Conservation (phyloP, 2,113 vertebrate species). For the Dolichallabes microphthalmus region DNA sequence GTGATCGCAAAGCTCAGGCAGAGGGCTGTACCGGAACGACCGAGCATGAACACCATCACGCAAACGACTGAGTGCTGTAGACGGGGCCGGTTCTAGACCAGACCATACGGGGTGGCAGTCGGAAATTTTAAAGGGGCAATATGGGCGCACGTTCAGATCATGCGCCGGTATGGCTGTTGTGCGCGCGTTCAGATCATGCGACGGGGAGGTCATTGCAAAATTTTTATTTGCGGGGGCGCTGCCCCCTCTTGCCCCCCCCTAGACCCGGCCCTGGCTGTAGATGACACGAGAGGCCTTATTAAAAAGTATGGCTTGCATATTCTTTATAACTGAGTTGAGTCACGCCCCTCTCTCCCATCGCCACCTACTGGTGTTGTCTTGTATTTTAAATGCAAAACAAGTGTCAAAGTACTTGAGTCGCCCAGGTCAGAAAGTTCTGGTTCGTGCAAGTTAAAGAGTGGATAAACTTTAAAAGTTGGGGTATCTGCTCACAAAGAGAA, state of each 20-base stretch:
- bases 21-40: conserved; percentile 40
- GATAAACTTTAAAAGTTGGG: conserved; percentile 56
- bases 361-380: conserved; percentile 24
- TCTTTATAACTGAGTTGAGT: conserved; percentile 20
- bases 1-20: conserved; percentile 45
- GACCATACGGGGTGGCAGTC: too few species aligned
- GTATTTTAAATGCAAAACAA: conserved; percentile 65
- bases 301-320: conserved; percentile 33
- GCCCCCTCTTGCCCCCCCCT: too few species aligned
- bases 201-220: too few species aligned
- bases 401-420: conserved; percentile 64
- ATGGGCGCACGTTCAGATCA: too few species aligned
- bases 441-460: conserved; percentile 51
- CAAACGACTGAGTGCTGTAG: conserved; percentile 33
- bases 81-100: too few species aligned
- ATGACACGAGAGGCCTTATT: conserved; percentile 47
- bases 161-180: too few species aligned
- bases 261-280: too few species aligned
- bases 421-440: conserved; percentile 54
- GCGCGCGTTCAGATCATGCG: too few species aligned
- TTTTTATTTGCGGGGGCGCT: too few species aligned
- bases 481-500: too few species aligned
- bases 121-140: too few species aligned
- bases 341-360: background rate
- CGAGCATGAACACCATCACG: conserved; percentile 38